Evolutionary conservation across 1,140 invertebrate genomes (phyloP).

Genomic region (Drosophila orosa): DNA sequence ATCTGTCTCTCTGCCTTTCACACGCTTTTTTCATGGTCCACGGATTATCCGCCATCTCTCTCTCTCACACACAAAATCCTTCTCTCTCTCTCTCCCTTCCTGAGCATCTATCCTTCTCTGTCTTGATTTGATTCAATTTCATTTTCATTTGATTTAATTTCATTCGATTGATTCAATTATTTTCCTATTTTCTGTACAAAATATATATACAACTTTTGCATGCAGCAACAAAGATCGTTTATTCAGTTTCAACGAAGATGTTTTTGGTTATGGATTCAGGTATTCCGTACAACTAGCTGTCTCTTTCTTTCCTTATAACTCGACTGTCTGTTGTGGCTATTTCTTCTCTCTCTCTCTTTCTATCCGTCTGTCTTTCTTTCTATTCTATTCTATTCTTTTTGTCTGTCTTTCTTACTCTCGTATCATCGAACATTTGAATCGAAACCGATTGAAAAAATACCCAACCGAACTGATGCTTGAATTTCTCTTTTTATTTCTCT

Average conservation of each 20-base stretch:
- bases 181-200: conserved; percentile 51
- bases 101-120: conserved; percentile 13
- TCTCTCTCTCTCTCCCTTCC: conserved; percentile 5
- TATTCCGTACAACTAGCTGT: conserved; percentile 84
- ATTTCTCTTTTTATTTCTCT: conserved; percentile 56
- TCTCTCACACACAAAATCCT: conserved; percentile 14
- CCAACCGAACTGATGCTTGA: conserved; percentile 68
- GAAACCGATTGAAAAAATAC: conserved; percentile 66
- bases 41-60: conserved; percentile 28
- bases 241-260: conserved; percentile 89
- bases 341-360: conserved; percentile 26
- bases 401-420: conserved; percentile 27
- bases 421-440: conserved; percentile 38
- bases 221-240: conserved; percentile 90
- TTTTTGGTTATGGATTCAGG: conserved; percentile 88
- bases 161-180: conserved; percentile 11
- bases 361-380: conserved; percentile 31
- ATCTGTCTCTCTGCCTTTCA: conserved; percentile 33
- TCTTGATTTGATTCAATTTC: conserved; percentile 20
- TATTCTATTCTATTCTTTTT: conserved; percentile 4
- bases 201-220: conserved; percentile 77
- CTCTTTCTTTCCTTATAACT: conserved; percentile 37
- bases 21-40: conserved; percentile 42
- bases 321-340: conserved; percentile 41
- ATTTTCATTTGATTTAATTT: conserved; percentile 9